Evolutionary conservation across 2,888 invertebrate genomes (phyloP).

Genomic region (Ophion obscuratus): DNA sequence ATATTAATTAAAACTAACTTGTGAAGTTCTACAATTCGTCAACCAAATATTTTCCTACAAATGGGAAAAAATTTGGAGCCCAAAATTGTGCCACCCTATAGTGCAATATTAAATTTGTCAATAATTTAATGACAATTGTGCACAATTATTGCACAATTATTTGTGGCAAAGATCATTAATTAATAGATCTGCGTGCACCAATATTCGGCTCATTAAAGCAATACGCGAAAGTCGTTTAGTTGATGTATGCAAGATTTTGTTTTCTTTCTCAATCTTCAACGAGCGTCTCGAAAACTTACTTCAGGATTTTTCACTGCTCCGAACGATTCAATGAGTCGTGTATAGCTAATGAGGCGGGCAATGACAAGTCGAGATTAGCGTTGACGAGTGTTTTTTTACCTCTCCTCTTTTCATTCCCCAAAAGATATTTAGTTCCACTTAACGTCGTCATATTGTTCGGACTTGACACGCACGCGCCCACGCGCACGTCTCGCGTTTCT

Average conservation of each 20-base stretch:
- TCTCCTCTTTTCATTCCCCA: background rate
- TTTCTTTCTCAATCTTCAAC: constrained; percentile 6
- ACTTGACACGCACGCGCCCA: constrained; percentile 38
- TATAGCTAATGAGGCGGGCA: constrained; percentile 28
- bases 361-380: background rate
- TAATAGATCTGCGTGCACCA: background rate
- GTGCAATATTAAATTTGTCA: too few species aligned
- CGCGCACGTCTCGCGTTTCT: constrained; percentile 16
- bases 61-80: too few species aligned
- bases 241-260: background rate
- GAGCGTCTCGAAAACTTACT: constrained; percentile 5
- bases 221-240: background rate
- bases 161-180: background rate
- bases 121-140: too few species aligned
- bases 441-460: constrained; percentile 50
- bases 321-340: constrained; percentile 8
- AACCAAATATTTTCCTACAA: too few species aligned
- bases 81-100: too few species aligned
- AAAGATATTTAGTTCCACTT: constrained; percentile 8
- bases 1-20: too few species aligned
- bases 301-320: background rate
- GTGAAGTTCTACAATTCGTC: too few species aligned
- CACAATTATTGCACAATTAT: background rate
- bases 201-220: constrained; percentile 5
- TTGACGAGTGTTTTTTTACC: background rate